These are phyloP conservation scores for Hesperophylax magnus DNA, from an alignment of 1,140 invertebrate species.

Conservation along the genomic window DNA sequence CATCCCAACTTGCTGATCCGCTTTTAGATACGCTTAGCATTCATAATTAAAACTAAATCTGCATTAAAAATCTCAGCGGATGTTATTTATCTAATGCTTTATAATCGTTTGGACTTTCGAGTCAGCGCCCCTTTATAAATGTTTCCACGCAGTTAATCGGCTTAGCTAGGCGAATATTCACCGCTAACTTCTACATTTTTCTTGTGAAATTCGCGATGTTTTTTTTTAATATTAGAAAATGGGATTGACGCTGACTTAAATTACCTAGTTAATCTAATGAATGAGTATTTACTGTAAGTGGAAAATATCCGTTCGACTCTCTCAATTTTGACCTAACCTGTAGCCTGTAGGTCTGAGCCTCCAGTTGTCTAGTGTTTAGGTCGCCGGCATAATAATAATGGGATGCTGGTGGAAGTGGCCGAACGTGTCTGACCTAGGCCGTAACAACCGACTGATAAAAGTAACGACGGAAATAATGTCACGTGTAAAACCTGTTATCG, in stretches of 20 bases:
- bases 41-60: too few species aligned
- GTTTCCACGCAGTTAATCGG: neutral
- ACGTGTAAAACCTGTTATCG: slow-evolving; percentile 14
- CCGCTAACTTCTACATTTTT: neutral
- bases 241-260: too few species aligned
- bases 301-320: too few species aligned
- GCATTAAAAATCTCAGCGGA: too few species aligned
- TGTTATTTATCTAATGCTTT: neutral
- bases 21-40: too few species aligned
- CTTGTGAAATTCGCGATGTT: neutral
- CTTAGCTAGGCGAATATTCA: neutral
- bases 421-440: slow-evolving; percentile 3
- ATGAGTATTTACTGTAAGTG: too few species aligned
- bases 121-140: neutral
- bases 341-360: neutral
- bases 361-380: neutral
- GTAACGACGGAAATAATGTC: neutral
- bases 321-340: neutral
- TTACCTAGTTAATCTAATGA: too few species aligned
- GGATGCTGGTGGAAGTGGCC: neutral
- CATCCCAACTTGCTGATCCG: too few species aligned
- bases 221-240: too few species aligned
- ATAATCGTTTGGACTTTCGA: neutral
- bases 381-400: neutral
- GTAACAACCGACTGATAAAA: neutral